Percentiles rank a stretch among this genome's conserved stretches.
These are phyloP conservation scores for Schizaphis graminum DNA, from an alignment of 2,888 invertebrate species.

Conservation along the genomic window DNA sequence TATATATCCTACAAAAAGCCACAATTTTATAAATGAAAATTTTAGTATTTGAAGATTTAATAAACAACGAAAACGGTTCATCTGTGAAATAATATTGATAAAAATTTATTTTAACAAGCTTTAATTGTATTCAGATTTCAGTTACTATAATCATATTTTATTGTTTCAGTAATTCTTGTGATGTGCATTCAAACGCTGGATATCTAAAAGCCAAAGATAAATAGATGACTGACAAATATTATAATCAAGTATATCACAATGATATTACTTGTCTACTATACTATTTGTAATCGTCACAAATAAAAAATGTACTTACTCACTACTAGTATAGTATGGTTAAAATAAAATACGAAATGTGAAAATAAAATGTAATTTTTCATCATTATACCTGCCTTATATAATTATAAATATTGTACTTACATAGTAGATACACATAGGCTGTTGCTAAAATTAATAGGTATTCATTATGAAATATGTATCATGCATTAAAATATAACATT, in stretches of 20 bases:
- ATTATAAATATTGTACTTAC: neutral
- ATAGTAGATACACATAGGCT: neutral
- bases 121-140: neutral
- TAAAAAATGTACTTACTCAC: neutral
- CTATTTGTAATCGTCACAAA: neutral
- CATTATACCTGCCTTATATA: neutral
- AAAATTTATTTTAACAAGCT: neutral
- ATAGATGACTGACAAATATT: neutral
- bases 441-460: neutral
- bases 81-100: neutral
- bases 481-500: neutral
- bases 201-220: too few relatives aligned
- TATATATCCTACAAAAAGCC: neutral
- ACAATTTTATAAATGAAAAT: neutral
- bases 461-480: neutral
- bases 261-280: neutral
- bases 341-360: neutral
- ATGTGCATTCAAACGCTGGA: neutral
- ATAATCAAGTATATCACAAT: neutral
- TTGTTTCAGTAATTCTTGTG: neutral
- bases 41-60: neutral
- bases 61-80: neutral
- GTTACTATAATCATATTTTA: neutral
- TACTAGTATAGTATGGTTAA: neutral
- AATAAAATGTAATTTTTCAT: neutral